Percentiles rank a stretch among this genome's conserved stretches.
Evolutionary conservation across 2,888 invertebrate genomes (phyloP).

Genomic region (Hipparchia sbordonii): DNA sequence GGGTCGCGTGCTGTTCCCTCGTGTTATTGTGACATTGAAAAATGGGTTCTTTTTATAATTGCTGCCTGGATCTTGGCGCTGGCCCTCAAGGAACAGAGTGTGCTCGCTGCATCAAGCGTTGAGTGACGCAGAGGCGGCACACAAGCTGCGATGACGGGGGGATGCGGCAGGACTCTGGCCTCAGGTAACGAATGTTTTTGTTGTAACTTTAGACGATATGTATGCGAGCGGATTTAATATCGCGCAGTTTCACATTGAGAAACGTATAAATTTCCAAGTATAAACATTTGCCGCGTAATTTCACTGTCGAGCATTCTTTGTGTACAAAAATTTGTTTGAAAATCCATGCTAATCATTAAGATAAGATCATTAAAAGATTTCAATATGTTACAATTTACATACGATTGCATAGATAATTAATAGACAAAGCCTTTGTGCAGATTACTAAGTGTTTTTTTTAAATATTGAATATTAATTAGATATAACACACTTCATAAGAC

Average conservation of each 20-base stretch:
- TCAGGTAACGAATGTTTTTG: constrained; percentile 70
- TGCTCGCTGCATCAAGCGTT: constrained; percentile 56
- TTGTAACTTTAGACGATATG: constrained; percentile 55
- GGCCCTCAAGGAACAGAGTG: constrained; percentile 65
- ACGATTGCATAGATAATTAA: constrained; percentile 4
- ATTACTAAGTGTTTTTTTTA: background rate
- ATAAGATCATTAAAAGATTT: constrained; percentile 9
- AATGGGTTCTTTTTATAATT: constrained; percentile 81
- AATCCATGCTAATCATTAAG: background rate
- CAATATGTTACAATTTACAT: background rate
- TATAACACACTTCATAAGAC: background rate
- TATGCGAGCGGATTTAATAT: constrained; percentile 26
- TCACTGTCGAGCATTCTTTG: background rate
- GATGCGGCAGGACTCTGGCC: constrained; percentile 66
- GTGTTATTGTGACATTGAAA: constrained; percentile 81
- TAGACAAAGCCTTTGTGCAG: constrained; percentile 27
- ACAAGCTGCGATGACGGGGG: constrained; percentile 71
- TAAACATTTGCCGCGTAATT: background rate
- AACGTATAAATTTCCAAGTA: constrained; percentile 9
- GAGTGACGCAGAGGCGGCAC: constrained; percentile 54
- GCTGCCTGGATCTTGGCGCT: constrained; percentile 79
- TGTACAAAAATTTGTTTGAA: constrained; percentile 6
- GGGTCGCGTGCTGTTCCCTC: constrained; percentile 67
- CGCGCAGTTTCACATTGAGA: constrained; percentile 27
- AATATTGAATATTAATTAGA: constrained; percentile 7